Percentiles rank a stretch among this genome's conserved stretches.
These are phyloP conservation scores for Panzeria rudis DNA, from an alignment of 2,888 invertebrate genomes.

Conservation along the genomic window DNA sequence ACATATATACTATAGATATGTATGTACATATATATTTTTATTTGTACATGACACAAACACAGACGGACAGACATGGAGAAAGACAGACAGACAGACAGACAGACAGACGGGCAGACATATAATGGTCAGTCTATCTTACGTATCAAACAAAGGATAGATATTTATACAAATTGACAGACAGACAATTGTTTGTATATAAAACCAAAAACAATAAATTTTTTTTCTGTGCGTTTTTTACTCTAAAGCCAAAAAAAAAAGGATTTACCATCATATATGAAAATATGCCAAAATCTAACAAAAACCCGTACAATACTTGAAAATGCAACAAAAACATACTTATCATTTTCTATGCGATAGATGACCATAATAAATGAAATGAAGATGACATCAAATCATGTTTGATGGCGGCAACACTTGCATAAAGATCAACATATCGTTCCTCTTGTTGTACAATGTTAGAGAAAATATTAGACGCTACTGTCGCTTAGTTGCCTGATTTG, in stretches of 20 bases:
- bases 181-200: not conserved
- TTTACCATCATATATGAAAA: conserved; percentile 53
- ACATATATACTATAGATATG: not conserved
- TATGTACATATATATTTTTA: not conserved
- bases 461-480: conserved; percentile 50
- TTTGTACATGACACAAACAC: not conserved
- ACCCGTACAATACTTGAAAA: too few species aligned
- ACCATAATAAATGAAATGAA: conserved; percentile 79
- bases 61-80: conserved; percentile 4
- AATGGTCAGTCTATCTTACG: not conserved
- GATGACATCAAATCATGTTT: conserved; percentile 82
- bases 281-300: conserved; percentile 61
- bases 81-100: not conserved
- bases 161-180: not conserved
- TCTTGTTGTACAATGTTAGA: conserved; percentile 49
- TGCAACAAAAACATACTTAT: conserved; percentile 17
- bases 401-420: conserved; percentile 82
- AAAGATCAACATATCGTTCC: conserved; percentile 74
- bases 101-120: not conserved
- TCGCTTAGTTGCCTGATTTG: conserved; percentile 8
- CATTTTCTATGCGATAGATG: conserved; percentile 55
- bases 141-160: conserved; percentile 7
- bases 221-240: not conserved
- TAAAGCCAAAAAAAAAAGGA: not conserved
- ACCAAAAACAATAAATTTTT: conserved; percentile 23